Base-by-base conservation (phyloP, 2,797 vertebrate species). In the Thamnophis elegans region DNA sequence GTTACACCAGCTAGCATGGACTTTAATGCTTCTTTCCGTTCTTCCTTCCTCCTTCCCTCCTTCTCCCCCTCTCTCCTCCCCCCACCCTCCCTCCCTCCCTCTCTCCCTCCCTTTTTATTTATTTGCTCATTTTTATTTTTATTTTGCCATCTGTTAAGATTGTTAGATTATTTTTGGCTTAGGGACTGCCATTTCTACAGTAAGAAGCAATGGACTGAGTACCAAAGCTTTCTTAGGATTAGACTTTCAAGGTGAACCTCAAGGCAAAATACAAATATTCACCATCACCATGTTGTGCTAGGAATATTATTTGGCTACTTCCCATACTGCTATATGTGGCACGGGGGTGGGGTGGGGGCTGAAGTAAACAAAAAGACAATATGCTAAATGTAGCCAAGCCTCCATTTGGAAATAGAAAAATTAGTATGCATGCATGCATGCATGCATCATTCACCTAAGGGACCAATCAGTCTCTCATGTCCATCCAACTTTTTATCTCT, bases 401-500 rank as follows among this genome's bases (percentile, higher is more conserved):
- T 95, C 90, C 90, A 94, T 28, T 60, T 10, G 25, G 78, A 92
- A 94, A 56, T 55, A 0, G n/a, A 96, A 93, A n/a, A 86, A 86
- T 90, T 88, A 93, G 2, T 54, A 88, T 1, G 3, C 11, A 58
- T 58, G 18, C 16, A 5, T 88, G 58, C 85, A 95, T 62, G 26
- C 13, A 12, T 89, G 56, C 85, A 95, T 91, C 91, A 91, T 91
- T 25, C 4, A 94, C 93, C 90, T 94, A 96, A 91, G 92, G 93
- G 78, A 92, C 92, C 94, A 88, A 85, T 90, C 88, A 0, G 6
- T 53, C 62, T 90, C 85, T 91, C 87, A 68, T 88, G 91, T 92
- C 94, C 14, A 68, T 88, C 89, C 87, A 28, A 32, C 95, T 94
- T 95, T 93, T 95, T 93, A 94, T 88, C 95, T 93, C 95, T 95